Evolutionary conservation across 1,140 invertebrate genomes (phyloP), one percentile per base, ranked within the genome.

Genomic region (Mycetomoellerius zeteki): DNA sequence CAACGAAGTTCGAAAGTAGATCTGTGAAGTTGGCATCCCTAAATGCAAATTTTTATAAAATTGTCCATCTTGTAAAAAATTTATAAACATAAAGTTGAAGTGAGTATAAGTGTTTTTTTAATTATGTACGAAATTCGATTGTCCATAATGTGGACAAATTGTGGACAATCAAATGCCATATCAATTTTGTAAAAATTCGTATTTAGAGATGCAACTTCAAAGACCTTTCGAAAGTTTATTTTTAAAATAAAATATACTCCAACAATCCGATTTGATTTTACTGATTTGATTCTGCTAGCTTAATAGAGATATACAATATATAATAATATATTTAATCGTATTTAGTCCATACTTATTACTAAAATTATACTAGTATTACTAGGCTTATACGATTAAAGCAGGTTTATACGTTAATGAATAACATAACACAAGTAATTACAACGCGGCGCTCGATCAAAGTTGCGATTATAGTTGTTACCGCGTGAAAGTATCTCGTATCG

Each of bases 391-490:
- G 30, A 54, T 56, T 71, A 27, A 81, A 72, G 67, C 37, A 56
- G 50, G 52, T 81, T 37, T 54, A n/a, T n/a, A 43, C 10, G 14
- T 27, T 69, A 27, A 33, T 81, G 47, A 56, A 14, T 69, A 50
- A n/a, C 19, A 19, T 24, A 37, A 24, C 8, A 10, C 12, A 24
- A 67, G 50, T 54, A 52, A 71, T 54, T 71, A 33, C 19, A 52
- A 56, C 6, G 8, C 7, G 47, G 14, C 19, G 14, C 14, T 37
- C 30, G 24, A 80, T 69, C 30, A 47, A 47, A 47, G n/a, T 73
- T 21, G n/a, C 16, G 37, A 84, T 84, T 60, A 60, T 3, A 37
- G 21, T 21, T 50, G 14, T 84, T 60, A 50, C n/a, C 19, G 30
- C 14, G 67, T 14, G 37, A 50, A 75, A 62, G n/a, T 81, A 54